Conservation (phyloP, 2,888 invertebrate species). For the Ellobium chinense region DNA sequence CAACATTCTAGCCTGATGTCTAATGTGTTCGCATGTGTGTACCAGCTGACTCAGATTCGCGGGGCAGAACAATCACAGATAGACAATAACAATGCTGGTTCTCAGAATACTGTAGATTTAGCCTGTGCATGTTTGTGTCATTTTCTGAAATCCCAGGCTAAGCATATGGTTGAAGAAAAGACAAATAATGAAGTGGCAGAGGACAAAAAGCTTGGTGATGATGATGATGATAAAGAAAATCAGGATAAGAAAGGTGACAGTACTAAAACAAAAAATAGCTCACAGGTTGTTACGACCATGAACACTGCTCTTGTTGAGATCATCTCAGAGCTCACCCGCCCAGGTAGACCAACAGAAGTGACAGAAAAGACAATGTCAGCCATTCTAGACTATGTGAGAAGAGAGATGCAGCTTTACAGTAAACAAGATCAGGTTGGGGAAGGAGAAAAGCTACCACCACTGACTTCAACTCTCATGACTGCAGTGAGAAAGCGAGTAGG, state of each 20-base stretch:
- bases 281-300: background rate
- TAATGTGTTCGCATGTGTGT: conserved; percentile 1
- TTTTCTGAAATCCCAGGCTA: background rate
- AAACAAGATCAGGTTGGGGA: background rate
- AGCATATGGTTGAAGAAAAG: too few relatives aligned
- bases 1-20: background rate
- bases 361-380: background rate
- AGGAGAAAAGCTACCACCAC: background rate
- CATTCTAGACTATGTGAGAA: background rate
- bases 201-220: background rate
- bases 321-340: conserved; percentile 3
- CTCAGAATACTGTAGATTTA: background rate
- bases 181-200: too few relatives aligned
- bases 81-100: background rate
- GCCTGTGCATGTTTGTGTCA: background rate
- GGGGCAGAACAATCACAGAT: background rate
- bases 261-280: background rate
- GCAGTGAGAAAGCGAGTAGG: background rate
- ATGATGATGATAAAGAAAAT: background rate
- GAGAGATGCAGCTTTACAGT: background rate
- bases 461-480: background rate
- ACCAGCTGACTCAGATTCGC: conserved; percentile 22
- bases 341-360: background rate
- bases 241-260: background rate
- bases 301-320: background rate